Evolutionary conservation across 2,888 invertebrate species (phyloP), one percentile per base, ranked within the genome.

Genomic region (Melanotus villosus): DNA sequence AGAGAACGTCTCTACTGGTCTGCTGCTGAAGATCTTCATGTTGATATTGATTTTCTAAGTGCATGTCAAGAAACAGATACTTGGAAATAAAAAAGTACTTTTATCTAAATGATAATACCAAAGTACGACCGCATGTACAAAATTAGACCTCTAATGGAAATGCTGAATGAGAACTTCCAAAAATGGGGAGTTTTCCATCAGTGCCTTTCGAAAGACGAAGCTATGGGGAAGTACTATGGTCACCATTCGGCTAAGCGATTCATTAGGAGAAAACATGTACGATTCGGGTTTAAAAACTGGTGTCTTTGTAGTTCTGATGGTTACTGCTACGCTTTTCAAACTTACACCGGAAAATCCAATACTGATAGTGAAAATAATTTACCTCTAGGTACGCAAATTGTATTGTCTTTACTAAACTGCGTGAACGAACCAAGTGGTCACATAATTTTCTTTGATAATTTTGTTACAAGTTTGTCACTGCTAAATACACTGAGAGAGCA

Each of bases 211-310:
- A 64, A 76, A 6, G 74, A 77, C 67, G 76, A 76, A 65, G 69
- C 74, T 1, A 76, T 77, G 74, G 64, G 76, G 70, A 68, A 73
- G 70, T 75, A 75, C 38, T 77, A 26, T 47, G 74, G 75, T 2
- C 74, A 71, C 18, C 73, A 77, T 65, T 57, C 70, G 12, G 45
- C 71, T 4, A 76, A 78, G 64, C 76, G 76, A 60, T 78, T 75
- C 34, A 80, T 79, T 45, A 60, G 72, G 36, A 75, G 76, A 2
- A 79, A 79, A 65, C 76, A 78, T 54, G 72, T 79, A 9, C 64
- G 77, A 2, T 78, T 79, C 71, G 77, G 77, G 9, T 79, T 73
- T 59, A 78, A 78, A 65, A 75, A 78, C 43, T 79, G 77, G 78
- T 70, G 75, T 68, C 60, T 74, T 41, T 73, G 74, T 18, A 76